Evolutionary conservation across 2,888 invertebrate species (phyloP).

Genomic region (Pollenia griseotomentosa): DNA sequence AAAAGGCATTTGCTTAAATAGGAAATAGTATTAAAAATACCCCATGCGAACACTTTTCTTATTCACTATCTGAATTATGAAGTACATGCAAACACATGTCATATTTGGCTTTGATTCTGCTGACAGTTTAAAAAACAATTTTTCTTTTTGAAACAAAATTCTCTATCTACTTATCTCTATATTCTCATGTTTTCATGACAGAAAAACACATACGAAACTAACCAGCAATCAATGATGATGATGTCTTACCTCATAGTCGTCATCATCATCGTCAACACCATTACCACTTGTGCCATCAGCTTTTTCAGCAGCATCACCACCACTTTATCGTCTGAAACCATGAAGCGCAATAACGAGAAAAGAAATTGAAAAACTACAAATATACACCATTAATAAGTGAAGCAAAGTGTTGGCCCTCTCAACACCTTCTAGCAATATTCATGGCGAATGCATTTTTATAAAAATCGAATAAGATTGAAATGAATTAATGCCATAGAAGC

Average conservation of each 20-base stretch:
- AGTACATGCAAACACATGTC: background rate
- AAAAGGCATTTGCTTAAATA: too few species aligned
- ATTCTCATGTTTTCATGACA: background rate
- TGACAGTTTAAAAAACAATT: conserved; percentile 59
- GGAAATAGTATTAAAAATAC: too few species aligned
- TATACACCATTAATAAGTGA: conserved; percentile 42
- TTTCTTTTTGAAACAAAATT: conserved; percentile 31
- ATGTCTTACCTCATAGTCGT: conserved; percentile 28
- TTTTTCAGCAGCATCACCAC: background rate
- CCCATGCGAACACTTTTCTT: background rate
- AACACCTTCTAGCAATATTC: conserved; percentile 68
- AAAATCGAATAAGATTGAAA: conserved; percentile 56
- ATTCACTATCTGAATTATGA: background rate
- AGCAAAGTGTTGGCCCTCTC: conserved; percentile 63
- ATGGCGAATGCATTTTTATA: conserved; percentile 58
- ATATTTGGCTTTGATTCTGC: conserved; percentile 28
- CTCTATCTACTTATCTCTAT: background rate
- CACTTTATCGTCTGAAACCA: conserved; percentile 10
- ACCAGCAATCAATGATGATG: conserved; percentile 12
- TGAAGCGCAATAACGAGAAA: background rate
- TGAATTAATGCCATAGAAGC: conserved; percentile 51
- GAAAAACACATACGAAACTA: background rate
- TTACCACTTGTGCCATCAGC: background rate
- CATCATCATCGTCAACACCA: background rate
- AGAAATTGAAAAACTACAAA: background rate